Base-by-base conservation (phyloP, 2,113 vertebrate genomes). In the Phyllopteryx taeniolatus region DNA sequence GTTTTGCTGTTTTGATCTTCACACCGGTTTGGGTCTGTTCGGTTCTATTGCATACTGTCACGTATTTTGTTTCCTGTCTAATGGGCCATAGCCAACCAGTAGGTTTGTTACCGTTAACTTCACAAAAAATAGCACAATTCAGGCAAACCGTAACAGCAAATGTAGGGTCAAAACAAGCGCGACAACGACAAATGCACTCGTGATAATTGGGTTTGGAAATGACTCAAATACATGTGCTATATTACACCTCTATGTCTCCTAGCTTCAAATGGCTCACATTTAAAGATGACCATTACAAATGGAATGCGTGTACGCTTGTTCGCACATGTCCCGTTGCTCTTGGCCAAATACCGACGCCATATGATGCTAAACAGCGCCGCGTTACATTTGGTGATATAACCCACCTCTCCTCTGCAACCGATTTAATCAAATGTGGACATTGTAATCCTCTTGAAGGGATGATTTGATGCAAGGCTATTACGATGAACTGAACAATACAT, bases 11-110 rank as follows among this genome's bases (percentile, higher is more conserved):
- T 76, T 67, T 76, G 67, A 64, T 68, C 75, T 2, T 42, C 64
- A 13, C 12, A 56, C 14, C 33, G 31, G 14, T 61, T 31, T 2
- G 56, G 10, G 10, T 59, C 19, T 11, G 11, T 72, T 22, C 20
- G 9, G 6, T 73, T 44, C 61, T 46, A 35, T 63, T 17, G 57
- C 11, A 66, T 27, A 44, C 31, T 46, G 42, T 74, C 31, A 42
- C 71, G 19, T 35, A 31, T 22, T 61, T 42, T 53, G 4, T 61
- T 53, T 70, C 73, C 71, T 72, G 44, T 39, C 68, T 71, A 69
- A 76, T 76, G 70, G 46, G 72, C 69, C 79, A 82, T 10, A n/a
- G 67, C 1, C 71, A 67, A 10, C 60, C 0, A 63, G 15, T 19
- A 39, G 8, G 39, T 59, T 44, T 47, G 49, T 44, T 33, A 13